These are phyloP conservation scores for Heterohyrax brucei DNA, from an alignment of 2,797 vertebrate species.

Conservation along the genomic window DNA sequence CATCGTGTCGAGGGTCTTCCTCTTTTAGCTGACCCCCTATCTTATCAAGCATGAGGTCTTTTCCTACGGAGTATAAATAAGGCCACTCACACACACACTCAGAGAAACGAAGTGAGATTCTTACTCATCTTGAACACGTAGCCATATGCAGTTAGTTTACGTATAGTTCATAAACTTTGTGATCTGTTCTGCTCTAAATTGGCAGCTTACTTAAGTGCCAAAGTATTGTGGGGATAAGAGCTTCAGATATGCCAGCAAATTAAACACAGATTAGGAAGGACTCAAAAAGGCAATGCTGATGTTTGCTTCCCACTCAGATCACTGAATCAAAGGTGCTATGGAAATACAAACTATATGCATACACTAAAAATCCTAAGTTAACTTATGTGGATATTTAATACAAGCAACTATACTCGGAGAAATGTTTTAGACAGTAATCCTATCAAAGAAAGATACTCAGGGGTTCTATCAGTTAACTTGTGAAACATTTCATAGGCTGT, in stretches of 20 bases:
- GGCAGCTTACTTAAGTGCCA: not conserved
- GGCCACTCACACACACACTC: no score
- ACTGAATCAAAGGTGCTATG: not conserved
- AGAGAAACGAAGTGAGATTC: not conserved
- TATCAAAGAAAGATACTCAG: not conserved
- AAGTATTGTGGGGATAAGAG: not conserved
- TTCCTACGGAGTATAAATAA: no score
- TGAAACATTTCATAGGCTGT: conserved; percentile 29
- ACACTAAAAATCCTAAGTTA: not conserved
- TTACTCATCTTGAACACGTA: not conserved
- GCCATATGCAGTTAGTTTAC: not conserved
- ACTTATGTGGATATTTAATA: conserved; percentile 52
- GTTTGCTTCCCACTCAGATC: conserved; percentile 6
- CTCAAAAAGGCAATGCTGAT: not conserved
- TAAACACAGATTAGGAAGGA: not conserved
- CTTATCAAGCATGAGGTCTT: no score
- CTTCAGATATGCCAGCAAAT: conserved; percentile 18
- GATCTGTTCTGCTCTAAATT: not conserved
- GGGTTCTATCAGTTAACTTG: conserved; percentile 10
- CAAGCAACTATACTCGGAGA: conserved; percentile 40
- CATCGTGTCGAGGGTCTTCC: no score
- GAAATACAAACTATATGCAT: conserved; percentile 31
- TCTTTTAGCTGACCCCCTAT: no score
- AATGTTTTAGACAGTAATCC: conserved; percentile 47
- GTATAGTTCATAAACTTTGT: not conserved